phyloP scores from a whole-genome alignment of 1,140 invertebrate genomes.

The Vollenhovia emeryi region DNA sequence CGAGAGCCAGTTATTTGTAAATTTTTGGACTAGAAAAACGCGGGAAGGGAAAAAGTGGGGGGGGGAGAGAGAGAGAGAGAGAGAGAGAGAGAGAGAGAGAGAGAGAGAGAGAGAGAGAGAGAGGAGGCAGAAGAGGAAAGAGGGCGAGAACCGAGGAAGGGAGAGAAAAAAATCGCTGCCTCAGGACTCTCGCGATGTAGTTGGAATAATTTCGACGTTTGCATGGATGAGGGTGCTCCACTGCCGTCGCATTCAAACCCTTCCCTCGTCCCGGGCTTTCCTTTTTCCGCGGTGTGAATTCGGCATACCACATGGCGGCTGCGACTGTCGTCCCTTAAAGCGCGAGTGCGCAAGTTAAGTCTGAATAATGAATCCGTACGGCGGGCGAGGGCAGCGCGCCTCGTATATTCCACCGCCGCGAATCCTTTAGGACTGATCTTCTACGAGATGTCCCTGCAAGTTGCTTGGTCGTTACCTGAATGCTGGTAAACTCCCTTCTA shows the following conservation, averaged over 20 bases:
- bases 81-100: not conserved
- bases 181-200: constrained; percentile 62
- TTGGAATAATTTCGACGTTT: constrained; percentile 78
- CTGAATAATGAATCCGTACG: constrained; percentile 69
- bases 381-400: not conserved
- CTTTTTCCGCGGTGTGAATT: constrained; percentile 48
- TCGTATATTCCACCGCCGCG: constrained; percentile 51
- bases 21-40: constrained; percentile 5
- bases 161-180: constrained; percentile 45
- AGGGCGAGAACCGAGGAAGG: not conserved
- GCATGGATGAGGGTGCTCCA: constrained; percentile 72
- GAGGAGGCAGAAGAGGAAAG: not conserved
- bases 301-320: constrained; percentile 2
- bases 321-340: constrained; percentile 52
- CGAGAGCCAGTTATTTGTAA: constrained; percentile 29
- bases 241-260: not conserved
- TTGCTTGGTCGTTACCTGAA: constrained; percentile 63
- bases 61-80: not conserved
- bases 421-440: constrained; percentile 69
- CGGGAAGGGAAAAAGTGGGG: not conserved
- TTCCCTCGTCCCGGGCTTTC: constrained; percentile 1
- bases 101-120: not conserved
- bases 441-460: constrained; percentile 71
- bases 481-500: constrained; percentile 50
- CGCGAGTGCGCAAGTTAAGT: constrained; percentile 56